Conservation (phyloP, 2,113 vertebrate genomes). For the Lates calcarifer region DNA sequence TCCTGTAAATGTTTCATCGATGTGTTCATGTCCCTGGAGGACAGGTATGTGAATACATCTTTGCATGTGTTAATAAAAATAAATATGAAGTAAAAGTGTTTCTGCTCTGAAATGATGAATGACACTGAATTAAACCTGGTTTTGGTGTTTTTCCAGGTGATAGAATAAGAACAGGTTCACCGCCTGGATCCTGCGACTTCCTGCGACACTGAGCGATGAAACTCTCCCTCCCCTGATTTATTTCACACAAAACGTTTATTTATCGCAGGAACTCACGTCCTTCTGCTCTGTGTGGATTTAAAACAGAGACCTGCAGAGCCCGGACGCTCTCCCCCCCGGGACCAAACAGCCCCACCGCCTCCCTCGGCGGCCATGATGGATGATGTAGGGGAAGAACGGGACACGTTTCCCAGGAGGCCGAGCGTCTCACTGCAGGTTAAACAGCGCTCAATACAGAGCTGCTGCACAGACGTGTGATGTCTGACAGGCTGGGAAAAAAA, state of each 20-base stretch:
- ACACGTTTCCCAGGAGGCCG: constrained; percentile 59
- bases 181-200: constrained; percentile 23
- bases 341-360: constrained; percentile 41
- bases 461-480: constrained; percentile 27
- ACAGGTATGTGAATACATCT: neutral
- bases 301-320: constrained; percentile 46
- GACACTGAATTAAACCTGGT: constrained; percentile 41
- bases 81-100: constrained; percentile 3
- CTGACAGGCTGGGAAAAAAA: constrained; percentile 17
- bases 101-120: constrained; percentile 34
- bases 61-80: constrained; percentile 8
- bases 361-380: constrained; percentile 65
- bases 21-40: neutral
- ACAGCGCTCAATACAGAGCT: constrained; percentile 63
- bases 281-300: constrained; percentile 53
- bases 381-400: constrained; percentile 44
- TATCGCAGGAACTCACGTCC: constrained; percentile 32
- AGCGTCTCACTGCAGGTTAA: constrained; percentile 71
- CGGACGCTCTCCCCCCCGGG: constrained; percentile 48
- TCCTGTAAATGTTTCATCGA: neutral
- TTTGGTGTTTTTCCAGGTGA: constrained; percentile 37
- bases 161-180: constrained; percentile 41
- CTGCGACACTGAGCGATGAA: constrained; percentile 42
- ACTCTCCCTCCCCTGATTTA: constrained; percentile 44
- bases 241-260: constrained; percentile 56